Conservation (phyloP, 2,888 invertebrate species). For the Norana najaformis region DNA sequence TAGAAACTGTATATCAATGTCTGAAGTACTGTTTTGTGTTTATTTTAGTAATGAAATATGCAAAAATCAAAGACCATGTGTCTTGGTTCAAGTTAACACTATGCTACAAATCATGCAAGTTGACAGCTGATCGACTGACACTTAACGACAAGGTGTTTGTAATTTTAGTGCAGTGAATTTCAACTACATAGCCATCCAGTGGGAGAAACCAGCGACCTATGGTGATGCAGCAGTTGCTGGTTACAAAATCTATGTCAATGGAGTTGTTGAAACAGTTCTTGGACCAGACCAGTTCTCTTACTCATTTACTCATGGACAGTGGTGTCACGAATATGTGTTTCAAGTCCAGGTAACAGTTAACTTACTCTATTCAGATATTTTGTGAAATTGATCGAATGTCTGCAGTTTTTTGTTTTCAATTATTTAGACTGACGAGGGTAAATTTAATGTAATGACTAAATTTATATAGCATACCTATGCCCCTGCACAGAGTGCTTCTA, state of each 20-base stretch:
- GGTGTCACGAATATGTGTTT: constrained; percentile 62
- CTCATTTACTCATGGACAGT: constrained; percentile 59
- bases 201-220: constrained; percentile 60
- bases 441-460: background rate
- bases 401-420: background rate
- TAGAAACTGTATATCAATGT: too few species aligned
- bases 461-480: too few species aligned
- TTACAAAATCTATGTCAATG: constrained; percentile 62
- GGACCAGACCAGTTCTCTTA: constrained; percentile 58
- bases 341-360: constrained; percentile 57
- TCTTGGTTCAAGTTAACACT: too few species aligned
- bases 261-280: constrained; percentile 59
- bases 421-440: background rate
- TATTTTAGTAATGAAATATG: too few species aligned
- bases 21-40: too few species aligned
- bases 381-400: background rate
- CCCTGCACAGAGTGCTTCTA: too few species aligned
- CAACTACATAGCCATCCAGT: constrained; percentile 62
- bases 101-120: too few species aligned
- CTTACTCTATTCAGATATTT: background rate
- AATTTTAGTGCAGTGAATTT: constrained; percentile 60
- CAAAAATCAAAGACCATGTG: too few species aligned
- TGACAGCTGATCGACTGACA: too few species aligned
- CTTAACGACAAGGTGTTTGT: background rate
- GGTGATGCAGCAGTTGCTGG: constrained; percentile 60